Percentiles rank a stretch among this genome's conserved stretches.
These are phyloP conservation scores for Ptychoptera albimana DNA, from an alignment of 2,888 invertebrate species.

Conservation along the genomic window DNA sequence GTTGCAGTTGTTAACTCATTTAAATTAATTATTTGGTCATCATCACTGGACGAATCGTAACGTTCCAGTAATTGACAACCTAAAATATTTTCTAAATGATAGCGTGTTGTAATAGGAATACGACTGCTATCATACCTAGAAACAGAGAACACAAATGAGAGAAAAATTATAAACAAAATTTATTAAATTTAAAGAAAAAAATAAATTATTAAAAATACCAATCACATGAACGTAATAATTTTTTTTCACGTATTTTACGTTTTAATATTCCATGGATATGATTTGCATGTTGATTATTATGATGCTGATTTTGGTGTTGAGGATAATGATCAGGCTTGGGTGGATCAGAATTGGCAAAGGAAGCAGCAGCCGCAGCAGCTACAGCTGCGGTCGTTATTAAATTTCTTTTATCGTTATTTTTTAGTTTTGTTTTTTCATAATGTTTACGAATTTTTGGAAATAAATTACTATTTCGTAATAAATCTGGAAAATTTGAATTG, in stretches of 20 bases:
- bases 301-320: background rate
- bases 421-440: no score
- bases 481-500: background rate
- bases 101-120: slow-evolving; percentile 18
- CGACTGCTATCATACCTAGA: slow-evolving; percentile 20
- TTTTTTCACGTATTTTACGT: background rate
- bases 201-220: background rate
- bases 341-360: no score
- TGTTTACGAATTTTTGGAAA: background rate
- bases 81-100: slow-evolving; percentile 16
- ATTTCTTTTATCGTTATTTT: no score
- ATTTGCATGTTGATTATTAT: background rate
- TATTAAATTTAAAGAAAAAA: background rate
- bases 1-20: no score
- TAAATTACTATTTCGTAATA: background rate
- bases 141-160: no score
- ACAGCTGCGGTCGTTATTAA: no score
- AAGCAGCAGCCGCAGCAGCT: no score
- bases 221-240: background rate
- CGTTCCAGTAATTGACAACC: slow-evolving; percentile 17
- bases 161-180: no score
- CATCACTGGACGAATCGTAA: slow-evolving; percentile 10
- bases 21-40: slow-evolving; percentile 5
- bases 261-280: background rate
- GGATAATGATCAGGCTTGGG: no score